phyloP scores from a whole-genome alignment of 2,888 invertebrate species.

The Amiota communis region DNA sequence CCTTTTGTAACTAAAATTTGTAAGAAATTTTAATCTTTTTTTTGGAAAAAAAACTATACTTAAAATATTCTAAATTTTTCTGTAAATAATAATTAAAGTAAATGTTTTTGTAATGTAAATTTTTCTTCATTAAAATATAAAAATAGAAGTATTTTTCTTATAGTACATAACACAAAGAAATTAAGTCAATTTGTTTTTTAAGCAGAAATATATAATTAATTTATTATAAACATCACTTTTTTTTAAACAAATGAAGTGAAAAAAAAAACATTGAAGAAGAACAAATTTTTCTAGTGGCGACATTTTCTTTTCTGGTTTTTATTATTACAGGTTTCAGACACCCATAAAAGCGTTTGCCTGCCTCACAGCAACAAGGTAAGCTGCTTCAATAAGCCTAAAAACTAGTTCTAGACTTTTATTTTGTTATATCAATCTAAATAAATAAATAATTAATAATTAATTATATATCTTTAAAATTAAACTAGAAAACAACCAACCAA shows the following conservation, averaged over 20 bases:
- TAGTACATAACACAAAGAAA: too few relatives aligned
- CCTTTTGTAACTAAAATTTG: too few relatives aligned
- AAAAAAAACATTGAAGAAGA: constrained; percentile 43
- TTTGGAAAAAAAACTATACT: background rate
- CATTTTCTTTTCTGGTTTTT: constrained; percentile 69
- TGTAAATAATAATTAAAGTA: too few relatives aligned
- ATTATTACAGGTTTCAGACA: constrained; percentile 73
- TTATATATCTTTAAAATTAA: background rate
- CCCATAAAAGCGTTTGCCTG: constrained; percentile 74
- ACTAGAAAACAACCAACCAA: background rate
- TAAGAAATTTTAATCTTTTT: background rate
- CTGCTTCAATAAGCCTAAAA: constrained; percentile 48
- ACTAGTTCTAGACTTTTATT: background rate
- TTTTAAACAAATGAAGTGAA: constrained; percentile 34
- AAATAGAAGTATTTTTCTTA: constrained; percentile 1
- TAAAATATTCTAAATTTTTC: too few relatives aligned
- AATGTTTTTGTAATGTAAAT: too few relatives aligned
- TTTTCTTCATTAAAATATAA: constrained; percentile 1
- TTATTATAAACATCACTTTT: constrained; percentile 22
- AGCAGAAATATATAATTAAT: too few relatives aligned
- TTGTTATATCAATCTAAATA: constrained; percentile 26
- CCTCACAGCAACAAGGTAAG: constrained; percentile 73
- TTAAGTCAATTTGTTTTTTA: too few relatives aligned
- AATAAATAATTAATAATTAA: constrained; percentile 17
- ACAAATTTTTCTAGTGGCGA: constrained; percentile 62